A percentile compares a stretch with the other conserved stretches of the same genome.
phyloP scores from a whole-genome alignment of 2,113 vertebrate genomes.

The Protobothrops flavoviridis region DNA sequence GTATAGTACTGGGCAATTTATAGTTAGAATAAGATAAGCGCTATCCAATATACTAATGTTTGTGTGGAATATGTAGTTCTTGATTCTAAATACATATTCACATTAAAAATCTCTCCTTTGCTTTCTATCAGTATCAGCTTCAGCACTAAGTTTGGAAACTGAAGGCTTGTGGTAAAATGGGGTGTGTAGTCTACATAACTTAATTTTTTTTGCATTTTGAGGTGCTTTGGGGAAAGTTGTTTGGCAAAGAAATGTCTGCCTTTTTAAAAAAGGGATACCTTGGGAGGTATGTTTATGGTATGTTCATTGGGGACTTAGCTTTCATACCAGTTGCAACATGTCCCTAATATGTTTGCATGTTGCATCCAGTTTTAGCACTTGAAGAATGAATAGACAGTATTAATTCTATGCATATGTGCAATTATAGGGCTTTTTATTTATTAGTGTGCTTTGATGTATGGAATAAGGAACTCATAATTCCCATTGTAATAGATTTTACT shows the following conservation, averaged over 20 bases:
- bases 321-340: background rate
- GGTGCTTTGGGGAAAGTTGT: background rate
- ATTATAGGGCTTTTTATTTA: conserved; percentile 39
- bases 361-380: conserved; percentile 33
- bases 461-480: conserved; percentile 21
- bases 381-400: conserved; percentile 20
- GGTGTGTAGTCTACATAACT: background rate
- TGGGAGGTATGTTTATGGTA: background rate
- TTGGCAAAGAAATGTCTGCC: background rate
- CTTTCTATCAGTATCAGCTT: background rate
- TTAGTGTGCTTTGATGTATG: conserved; percentile 3
- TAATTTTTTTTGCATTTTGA: background rate
- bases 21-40: background rate
- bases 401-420: conserved; percentile 48
- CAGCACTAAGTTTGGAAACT: background rate
- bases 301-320: background rate
- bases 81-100: background rate
- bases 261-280: background rate
- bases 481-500: background rate
- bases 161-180: background rate
- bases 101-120: background rate
- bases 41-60: background rate
- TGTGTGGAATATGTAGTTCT: background rate
- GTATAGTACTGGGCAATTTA: background rate
- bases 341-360: conserved; percentile 27